Percentiles rank a stretch among this genome's conserved stretches.
These are phyloP conservation scores for Parnassius orleans DNA, from an alignment of 2,888 invertebrate genomes.

Conservation along the genomic window DNA sequence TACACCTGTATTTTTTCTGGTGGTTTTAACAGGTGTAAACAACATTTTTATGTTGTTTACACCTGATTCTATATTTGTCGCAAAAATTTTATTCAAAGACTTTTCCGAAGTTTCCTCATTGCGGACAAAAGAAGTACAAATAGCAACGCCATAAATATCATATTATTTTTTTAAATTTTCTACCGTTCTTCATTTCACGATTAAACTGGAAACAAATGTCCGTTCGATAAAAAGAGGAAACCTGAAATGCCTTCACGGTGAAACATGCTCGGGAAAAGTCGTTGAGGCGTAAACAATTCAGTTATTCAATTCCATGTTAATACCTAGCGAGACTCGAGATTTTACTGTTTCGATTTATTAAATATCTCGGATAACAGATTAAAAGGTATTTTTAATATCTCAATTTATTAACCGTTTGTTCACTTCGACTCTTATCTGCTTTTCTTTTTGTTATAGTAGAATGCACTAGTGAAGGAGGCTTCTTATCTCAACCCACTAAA, in stretches of 20 bases:
- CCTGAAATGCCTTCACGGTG: slow-evolving; percentile 2
- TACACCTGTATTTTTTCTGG: too few relatives aligned
- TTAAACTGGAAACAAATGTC: slow-evolving; percentile 3
- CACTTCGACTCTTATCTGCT: too few relatives aligned
- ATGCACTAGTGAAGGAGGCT: too few relatives aligned
- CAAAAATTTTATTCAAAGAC: background rate
- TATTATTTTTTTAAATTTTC: background rate
- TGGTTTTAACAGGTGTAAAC: background rate
- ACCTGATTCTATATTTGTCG: too few relatives aligned
- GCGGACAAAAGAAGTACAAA: background rate
- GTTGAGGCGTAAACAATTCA: slow-evolving; percentile 22
- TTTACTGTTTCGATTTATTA: background rate
- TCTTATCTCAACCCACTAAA: too few relatives aligned
- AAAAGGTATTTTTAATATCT: background rate
- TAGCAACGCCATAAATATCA: background rate
- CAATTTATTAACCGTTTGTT: too few relatives aligned
- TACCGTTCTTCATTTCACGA: background rate
- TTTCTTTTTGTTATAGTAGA: too few relatives aligned
- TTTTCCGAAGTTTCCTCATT: background rate
- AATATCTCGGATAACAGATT: background rate
- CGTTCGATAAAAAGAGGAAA: background rate
- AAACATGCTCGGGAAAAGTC: slow-evolving; percentile 2
- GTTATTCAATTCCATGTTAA: slow-evolving; percentile 1
- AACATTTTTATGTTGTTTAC: background rate
- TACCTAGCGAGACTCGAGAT: background rate